phyloP scores from a whole-genome alignment of 2,888 invertebrate genomes.

The Nephrotoma guestfalica region DNA sequence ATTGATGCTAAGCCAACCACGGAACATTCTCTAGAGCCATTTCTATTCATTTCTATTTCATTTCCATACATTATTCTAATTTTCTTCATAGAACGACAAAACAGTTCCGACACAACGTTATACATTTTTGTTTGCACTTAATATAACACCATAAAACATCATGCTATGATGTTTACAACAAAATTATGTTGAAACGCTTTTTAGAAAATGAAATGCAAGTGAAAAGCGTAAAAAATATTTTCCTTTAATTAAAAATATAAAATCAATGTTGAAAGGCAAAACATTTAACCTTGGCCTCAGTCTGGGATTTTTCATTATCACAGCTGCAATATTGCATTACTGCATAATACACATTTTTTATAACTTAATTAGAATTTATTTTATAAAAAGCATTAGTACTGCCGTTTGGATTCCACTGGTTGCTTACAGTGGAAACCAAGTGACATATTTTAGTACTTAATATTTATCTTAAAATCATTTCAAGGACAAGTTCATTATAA shows the following conservation, averaged over 20 bases:
- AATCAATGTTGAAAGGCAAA: neutral
- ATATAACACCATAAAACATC: neutral
- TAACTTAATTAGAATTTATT: neutral
- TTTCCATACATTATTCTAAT: too few species aligned
- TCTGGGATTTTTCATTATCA: neutral
- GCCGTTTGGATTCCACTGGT: neutral
- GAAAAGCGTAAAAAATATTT: neutral
- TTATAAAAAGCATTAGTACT: neutral
- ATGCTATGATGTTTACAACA: neutral
- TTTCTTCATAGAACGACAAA: too few species aligned
- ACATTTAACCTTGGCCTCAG: neutral
- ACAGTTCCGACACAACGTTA: too few species aligned
- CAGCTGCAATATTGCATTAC: neutral
- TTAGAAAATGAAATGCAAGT: neutral
- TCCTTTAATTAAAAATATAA: neutral
- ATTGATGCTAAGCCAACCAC: too few species aligned
- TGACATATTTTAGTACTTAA: neutral
- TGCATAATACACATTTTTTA: neutral
- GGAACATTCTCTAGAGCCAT: too few species aligned
- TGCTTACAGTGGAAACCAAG: neutral
- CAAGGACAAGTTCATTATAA: neutral
- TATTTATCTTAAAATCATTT: neutral
- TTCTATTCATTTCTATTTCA: too few species aligned
- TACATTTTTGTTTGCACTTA: neutral
- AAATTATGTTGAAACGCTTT: neutral